Percentiles rank a stretch among this genome's conserved stretches.
phyloP scores from a whole-genome alignment of 2,113 vertebrate genomes.

The Apaloderma vittatum region DNA sequence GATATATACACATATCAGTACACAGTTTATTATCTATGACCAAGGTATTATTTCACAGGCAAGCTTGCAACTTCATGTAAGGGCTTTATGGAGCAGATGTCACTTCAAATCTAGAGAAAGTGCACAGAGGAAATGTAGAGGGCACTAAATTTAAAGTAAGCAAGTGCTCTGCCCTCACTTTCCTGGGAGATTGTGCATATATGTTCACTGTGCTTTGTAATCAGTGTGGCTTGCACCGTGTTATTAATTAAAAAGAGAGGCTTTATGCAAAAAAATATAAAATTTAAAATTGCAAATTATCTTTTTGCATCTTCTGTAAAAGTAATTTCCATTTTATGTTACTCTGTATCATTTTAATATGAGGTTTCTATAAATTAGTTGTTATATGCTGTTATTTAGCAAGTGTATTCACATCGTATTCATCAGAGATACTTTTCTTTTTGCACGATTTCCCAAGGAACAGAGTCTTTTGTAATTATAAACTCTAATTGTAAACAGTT shows the following conservation, averaged over 20 bases:
- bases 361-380: background rate
- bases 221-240: background rate
- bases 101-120: slow-evolving; percentile 15
- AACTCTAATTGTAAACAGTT: background rate
- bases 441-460: background rate
- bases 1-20: background rate
- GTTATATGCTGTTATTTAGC: background rate
- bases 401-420: background rate
- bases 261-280: background rate
- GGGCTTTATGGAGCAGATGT: background rate
- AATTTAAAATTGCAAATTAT: background rate
- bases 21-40: background rate
- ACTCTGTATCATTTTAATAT: background rate
- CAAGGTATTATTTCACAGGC: background rate
- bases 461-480: background rate
- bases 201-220: background rate
- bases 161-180: background rate
- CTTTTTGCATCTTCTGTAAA: background rate
- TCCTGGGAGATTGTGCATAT: background rate
- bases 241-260: background rate
- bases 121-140: background rate
- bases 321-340: slow-evolving; percentile 2
- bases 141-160: slow-evolving; percentile 20
- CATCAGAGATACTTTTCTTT: background rate
- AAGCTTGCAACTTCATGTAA: background rate